Conservation (phyloP, 2,113 vertebrate species). For the Nothobranchius furzeri region DNA sequence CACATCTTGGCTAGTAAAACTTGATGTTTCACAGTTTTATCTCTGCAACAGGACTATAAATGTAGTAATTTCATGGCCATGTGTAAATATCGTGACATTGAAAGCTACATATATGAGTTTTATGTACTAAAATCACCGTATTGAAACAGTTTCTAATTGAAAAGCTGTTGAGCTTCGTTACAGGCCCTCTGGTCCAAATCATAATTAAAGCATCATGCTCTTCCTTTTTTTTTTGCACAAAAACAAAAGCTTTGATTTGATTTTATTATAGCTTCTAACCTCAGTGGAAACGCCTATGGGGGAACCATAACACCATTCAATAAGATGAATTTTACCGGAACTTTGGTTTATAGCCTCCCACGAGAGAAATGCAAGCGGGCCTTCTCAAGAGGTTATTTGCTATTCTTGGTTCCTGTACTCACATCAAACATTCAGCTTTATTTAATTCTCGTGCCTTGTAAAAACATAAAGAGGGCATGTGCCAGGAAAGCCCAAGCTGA, state of each 20-base stretch:
- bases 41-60: background rate
- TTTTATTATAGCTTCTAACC: constrained; percentile 28
- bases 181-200: background rate
- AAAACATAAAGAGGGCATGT: constrained; percentile 55
- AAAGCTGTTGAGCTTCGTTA: background rate
- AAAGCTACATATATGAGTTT: background rate
- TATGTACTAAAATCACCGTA: background rate
- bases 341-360: constrained; percentile 52
- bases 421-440: constrained; percentile 58
- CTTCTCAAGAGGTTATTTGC: constrained; percentile 25
- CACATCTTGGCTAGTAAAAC: constrained; percentile 42
- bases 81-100: background rate
- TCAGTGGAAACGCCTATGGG: constrained; percentile 20
- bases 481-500: constrained; percentile 37
- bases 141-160: background rate
- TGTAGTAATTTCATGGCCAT: background rate
- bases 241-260: constrained; percentile 1
- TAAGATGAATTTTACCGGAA: constrained; percentile 45
- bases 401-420: constrained; percentile 28
- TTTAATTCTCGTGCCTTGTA: constrained; percentile 50
- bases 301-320: constrained; percentile 25
- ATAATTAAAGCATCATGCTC: background rate
- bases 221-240: constrained; percentile 4
- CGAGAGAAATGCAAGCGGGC: constrained; percentile 29
- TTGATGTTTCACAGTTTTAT: background rate